Evolutionary conservation across 2,113 vertebrate genomes (phyloP), one percentile per base, ranked within the genome.

Genomic region (Protobothrops flavoviridis): DNA sequence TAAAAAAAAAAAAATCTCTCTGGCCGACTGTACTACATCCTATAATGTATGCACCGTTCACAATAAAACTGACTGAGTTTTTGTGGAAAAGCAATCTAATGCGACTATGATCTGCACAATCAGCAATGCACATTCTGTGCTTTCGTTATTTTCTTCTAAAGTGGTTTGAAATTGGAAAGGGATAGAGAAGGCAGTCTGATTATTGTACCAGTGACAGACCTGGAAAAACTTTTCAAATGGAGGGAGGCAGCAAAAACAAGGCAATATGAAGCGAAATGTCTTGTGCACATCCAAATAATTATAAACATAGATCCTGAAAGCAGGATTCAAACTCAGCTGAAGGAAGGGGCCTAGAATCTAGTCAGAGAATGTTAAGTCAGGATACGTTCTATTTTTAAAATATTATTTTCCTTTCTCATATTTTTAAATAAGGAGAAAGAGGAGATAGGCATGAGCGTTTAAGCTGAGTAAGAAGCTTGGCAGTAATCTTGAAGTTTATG

Each of bases 351-450:
- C 94, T 96, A 85, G 92, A 90, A 90, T 93, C 94, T 94, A 92
- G 93, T 93, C 87, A 95, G 94, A 95, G 95, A 97, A 97, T 95
- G 95, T 81, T 93, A 96, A 95, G 48, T 97, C 96, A 97, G 95
- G 95, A 95, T 92, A 94, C 92, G 92, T 5, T 74, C 69, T 74
- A 33, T 74, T 20, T 95, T 0, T 96, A 74, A 96, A 91, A 95
- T 74, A 55, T 92, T 93, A 93, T 89, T 94, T 95, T 87, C 94
- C 86, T 93, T 1, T 21, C 23, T 90, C 17, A 4, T 23, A 7
- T 29, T 43, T 95, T 69, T 53, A 92, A 94, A 93, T 23, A 93
- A 86, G 52, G 59, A 91, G 89, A 10, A 17, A 61, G 43, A 93
- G 55, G 59, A 57, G 2, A 23, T 52, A 39, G 24, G 88, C 0